Base-by-base conservation (phyloP, 1,140 invertebrate species). In the Ooceraea biroi region DNA sequence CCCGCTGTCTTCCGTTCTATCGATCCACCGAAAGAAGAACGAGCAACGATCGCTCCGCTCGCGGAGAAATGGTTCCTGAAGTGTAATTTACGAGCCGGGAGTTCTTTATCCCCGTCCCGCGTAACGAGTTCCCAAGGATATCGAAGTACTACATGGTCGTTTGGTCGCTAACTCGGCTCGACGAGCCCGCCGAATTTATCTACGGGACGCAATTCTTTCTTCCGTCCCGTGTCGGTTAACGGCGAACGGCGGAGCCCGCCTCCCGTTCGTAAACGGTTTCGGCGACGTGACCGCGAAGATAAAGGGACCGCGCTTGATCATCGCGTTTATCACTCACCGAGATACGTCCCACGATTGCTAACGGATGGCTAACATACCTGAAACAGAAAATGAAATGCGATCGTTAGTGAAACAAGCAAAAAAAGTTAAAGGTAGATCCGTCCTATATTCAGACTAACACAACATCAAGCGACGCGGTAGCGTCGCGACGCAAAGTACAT, bases 91-190 rank as follows among this genome's bases (percentile, higher is more conserved):
- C 68, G 73, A 72, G 14, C 52, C 48, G 44, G 46, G 72, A 73
- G 57, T 86, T 85, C 78, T 77, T 76, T 68, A 74, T 73, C 52
- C 52, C 44, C 66, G 44, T 71, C 44, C 30, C 61, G 52, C 52
- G 71, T 83, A 83, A 85, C 73, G 85, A 85, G 77, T 80, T 85
- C 71, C 71, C 69, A 82, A 82, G 44, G 63, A 77, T 76, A 77
- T 73, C 84, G 58, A 72, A 52, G 69, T 61, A 22, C 65, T 44
- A 71, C 48, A 58, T 61, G 65, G 73, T 69, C 36, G 48, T 60
- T 77, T 61, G 73, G 83, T 74, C 44, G 68, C 73, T 86, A 66
- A 77, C 71, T 83, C 58, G 71, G 60, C 41, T 73, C 78, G 55
- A 60, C 61, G 60, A 65, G 60, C 48, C 48, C 44, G 60, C 60